Conservation (phyloP, 2,888 invertebrate genomes). For the Drosophila fulvimacula region DNA sequence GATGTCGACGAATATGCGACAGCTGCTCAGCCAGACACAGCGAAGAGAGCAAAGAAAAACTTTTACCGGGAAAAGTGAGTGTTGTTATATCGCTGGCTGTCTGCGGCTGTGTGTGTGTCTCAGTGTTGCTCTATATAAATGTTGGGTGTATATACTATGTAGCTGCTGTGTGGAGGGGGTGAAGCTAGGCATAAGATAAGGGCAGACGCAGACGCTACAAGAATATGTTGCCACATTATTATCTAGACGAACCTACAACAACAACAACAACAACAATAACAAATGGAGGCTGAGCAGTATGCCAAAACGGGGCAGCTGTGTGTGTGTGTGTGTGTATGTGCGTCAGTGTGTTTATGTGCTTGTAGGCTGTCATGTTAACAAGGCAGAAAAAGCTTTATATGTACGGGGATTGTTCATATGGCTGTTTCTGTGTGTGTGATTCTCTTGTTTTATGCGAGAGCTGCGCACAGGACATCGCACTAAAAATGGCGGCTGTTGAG, state of each 20-base stretch:
- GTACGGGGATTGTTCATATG: constrained; percentile 21
- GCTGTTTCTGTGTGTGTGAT: constrained; percentile 40
- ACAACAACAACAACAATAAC: constrained; percentile 11
- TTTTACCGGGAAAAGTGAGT: constrained; percentile 56
- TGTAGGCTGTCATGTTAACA: constrained; percentile 81
- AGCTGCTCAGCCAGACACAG: constrained; percentile 71
- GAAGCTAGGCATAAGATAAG: constrained; percentile 55
- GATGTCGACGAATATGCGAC: constrained; percentile 59
- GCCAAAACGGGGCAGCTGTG: constrained; percentile 56
- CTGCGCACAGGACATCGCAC: constrained; percentile 56
- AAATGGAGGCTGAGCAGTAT: constrained; percentile 26
- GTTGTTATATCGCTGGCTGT: constrained; percentile 13
- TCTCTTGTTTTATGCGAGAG: constrained; percentile 65
- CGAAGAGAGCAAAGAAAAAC: constrained; percentile 37
- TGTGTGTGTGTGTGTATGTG: constrained; percentile 17
- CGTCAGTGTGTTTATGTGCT: constrained; percentile 72
- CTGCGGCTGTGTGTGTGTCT: constrained; percentile 10
- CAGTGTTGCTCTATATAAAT: constrained; percentile 44
- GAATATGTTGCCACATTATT: constrained; percentile 81
- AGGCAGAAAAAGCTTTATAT: constrained; percentile 66
- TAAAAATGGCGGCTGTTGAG: constrained; percentile 51
- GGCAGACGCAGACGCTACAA: constrained; percentile 72
- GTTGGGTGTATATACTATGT: constrained; percentile 34
- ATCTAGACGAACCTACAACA: constrained; percentile 63
- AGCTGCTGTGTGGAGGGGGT: not conserved